Percentiles rank a stretch among this genome's conserved stretches.
These are phyloP conservation scores for Neuroterus valhalla DNA, from an alignment of 1,140 invertebrate genomes.

Conservation along the genomic window DNA sequence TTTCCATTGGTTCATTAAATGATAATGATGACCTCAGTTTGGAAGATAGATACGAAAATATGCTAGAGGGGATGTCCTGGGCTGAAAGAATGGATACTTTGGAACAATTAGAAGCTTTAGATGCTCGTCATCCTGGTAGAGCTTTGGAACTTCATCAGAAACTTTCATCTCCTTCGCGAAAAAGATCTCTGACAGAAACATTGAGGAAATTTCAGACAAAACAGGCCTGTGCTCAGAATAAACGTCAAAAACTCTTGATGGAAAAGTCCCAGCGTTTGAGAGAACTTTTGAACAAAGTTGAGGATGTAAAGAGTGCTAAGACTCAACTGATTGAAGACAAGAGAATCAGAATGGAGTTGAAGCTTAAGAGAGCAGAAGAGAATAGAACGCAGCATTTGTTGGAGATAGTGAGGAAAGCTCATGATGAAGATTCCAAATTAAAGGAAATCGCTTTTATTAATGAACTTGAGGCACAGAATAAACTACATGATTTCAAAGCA, in stretches of 20 bases:
- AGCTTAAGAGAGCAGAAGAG: slow-evolving; percentile 92
- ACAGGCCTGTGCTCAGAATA: slow-evolving; percentile 88
- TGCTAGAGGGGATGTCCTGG: slow-evolving; percentile 85
- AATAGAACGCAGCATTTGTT: slow-evolving; percentile 88
- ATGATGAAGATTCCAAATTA: slow-evolving; percentile 97
- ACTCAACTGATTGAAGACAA: slow-evolving; percentile 90
- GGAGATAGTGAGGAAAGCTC: slow-evolving; percentile 93
- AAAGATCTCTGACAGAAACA: slow-evolving; percentile 85
- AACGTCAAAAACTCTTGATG: slow-evolving; percentile 86
- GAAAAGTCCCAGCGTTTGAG: slow-evolving; percentile 91
- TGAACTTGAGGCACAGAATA: slow-evolving; percentile 95
- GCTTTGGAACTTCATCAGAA: slow-evolving; percentile 95
- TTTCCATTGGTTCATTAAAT: slow-evolving; percentile 53
- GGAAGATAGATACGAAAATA: slow-evolving; percentile 78
- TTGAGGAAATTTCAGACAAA: slow-evolving; percentile 89
- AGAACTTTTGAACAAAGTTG: slow-evolving; percentile 90
- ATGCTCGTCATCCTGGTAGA: slow-evolving; percentile 90
- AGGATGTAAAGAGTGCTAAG: slow-evolving; percentile 91
- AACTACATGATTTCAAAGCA: slow-evolving; percentile 91
- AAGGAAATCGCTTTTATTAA: slow-evolving; percentile 99
- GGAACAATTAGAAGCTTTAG: slow-evolving; percentile 84
- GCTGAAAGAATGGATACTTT: slow-evolving; percentile 86
- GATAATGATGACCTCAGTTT: slow-evolving; percentile 63
- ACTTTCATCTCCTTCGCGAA: slow-evolving; percentile 91
- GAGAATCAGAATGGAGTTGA: slow-evolving; percentile 87